phyloP scores from a whole-genome alignment of 2,888 invertebrate species.

The Bedellia somnulentella region DNA sequence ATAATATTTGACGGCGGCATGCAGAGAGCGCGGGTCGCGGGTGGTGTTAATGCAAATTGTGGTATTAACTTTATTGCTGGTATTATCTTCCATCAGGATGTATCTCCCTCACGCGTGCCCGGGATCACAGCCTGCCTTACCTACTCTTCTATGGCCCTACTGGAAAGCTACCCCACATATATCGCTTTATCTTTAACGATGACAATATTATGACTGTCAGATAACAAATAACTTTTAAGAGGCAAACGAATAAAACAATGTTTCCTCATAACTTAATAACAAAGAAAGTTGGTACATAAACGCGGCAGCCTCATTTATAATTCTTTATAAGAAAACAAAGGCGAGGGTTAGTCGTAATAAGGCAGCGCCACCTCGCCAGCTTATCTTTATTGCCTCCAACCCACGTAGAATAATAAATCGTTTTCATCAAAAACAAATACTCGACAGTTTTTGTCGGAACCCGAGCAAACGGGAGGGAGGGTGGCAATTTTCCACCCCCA shows the following conservation, averaged over 20 bases:
- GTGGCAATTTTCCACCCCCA: constrained; percentile 62
- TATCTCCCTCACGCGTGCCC: constrained; percentile 8
- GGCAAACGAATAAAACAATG: constrained; percentile 54
- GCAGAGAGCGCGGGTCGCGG: constrained; percentile 8
- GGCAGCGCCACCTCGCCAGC: constrained; percentile 61
- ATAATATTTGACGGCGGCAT: constrained; percentile 4
- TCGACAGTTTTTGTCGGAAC: constrained; percentile 62
- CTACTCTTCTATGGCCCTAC: too few species aligned
- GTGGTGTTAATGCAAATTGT: constrained; percentile 39
- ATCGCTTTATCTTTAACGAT: too few species aligned
- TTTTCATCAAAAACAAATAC: constrained; percentile 64
- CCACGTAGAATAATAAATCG: constrained; percentile 64
- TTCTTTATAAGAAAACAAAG: constrained; percentile 63
- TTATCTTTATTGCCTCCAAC: constrained; percentile 63
- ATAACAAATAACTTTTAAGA: too few species aligned
- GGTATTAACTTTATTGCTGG: constrained; percentile 37
- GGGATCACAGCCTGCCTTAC: constrained; percentile 22
- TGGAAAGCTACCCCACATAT: too few species aligned
- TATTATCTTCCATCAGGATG: constrained; percentile 21
- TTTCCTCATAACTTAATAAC: constrained; percentile 57
- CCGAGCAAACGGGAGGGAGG: constrained; percentile 53
- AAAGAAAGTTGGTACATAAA: constrained; percentile 59
- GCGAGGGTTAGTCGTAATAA: constrained; percentile 63
- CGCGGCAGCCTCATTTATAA: constrained; percentile 59
- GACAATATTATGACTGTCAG: too few species aligned